Evolutionary conservation across 1,140 invertebrate species (phyloP), one percentile per base, ranked within the genome.

Genomic region (Cydia strobilella): DNA sequence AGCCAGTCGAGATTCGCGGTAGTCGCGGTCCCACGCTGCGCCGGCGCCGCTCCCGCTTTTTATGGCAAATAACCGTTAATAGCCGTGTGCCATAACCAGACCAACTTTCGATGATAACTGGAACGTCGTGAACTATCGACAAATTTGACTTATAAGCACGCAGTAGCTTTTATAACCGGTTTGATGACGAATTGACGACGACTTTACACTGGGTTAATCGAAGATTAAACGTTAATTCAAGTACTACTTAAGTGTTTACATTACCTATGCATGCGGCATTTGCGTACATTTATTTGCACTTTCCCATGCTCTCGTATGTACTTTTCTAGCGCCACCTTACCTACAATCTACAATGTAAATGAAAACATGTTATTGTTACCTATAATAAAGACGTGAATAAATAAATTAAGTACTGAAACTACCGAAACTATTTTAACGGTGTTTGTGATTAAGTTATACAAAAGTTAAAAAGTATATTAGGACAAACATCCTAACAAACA

Each of bases 21-120:
- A n/a, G 25, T 39, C 35, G 9, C 42, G 13, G 13, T 45, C 42
- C 13, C 42, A 45, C 42, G 35, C 35, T 15, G 45, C 63, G 23
- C 18, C 63, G 25, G 23, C 25, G 63, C 12, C 63, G 63, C 25
- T 66, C 48, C 71, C 71, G 9, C 48, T 42, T 72, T 71, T 76
- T 75, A 73, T 76, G 62, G 74, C 42, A 23, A 73, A 20, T n/a
- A 73, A 76, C 72, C 73, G 73, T 77, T 76, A 77, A 62, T 18
- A 10, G 35, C 7, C 35, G 35, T 39, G 31, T 35, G 25, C 76
- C 74, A 76, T 77, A 80, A 73, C 74, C 6, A 69, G 65, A 69
- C 65, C 65, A 73, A 80, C 79, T 80, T 80, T 80, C 79, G 51
- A 75, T 77, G 74, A 77, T 69, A 71, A 75, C 48, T 72, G 65